Percentiles rank a stretch among this genome's conserved stretches.
phyloP scores from a whole-genome alignment of 2,113 vertebrate genomes.

The Lepidothrix coronata region DNA sequence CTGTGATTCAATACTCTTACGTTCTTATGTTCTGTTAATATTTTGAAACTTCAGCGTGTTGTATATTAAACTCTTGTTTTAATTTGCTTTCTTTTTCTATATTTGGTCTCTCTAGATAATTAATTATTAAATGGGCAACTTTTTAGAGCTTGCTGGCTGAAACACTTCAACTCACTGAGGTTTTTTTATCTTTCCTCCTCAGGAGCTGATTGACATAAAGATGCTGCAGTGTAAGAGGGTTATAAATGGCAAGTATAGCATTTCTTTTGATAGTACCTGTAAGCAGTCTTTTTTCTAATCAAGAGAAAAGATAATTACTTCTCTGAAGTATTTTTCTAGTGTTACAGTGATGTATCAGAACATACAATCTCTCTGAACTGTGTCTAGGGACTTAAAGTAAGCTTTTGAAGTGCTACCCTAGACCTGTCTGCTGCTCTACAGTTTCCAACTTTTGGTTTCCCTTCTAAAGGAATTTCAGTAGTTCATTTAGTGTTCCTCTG shows the following conservation, averaged over 20 bases:
- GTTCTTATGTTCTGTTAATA: rapidly evolving
- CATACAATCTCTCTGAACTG: neutral
- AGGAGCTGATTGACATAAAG: slow-evolving; percentile 97
- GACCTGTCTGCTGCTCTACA: neutral
- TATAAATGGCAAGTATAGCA: slow-evolving; percentile 82
- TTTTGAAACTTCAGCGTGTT: neutral
- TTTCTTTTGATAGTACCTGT: neutral
- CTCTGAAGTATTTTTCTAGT: neutral
- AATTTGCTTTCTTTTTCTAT: neutral
- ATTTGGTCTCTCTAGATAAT: neutral
- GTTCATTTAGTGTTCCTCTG: neutral
- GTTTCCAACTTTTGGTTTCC: neutral
- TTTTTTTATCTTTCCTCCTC: slow-evolving; percentile 10
- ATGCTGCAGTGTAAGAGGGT: slow-evolving; percentile 92
- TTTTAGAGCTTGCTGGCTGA: neutral
- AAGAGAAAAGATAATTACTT: neutral
- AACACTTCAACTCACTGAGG: neutral
- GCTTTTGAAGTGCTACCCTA: neutral
- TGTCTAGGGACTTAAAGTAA: neutral
- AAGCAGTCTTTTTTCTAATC: neutral
- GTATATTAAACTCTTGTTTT: neutral
- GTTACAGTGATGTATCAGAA: neutral
- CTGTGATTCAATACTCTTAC: neutral
- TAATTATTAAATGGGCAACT: neutral
- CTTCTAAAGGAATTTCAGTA: neutral